phyloP scores from a whole-genome alignment of 23 tunicate species.

The Diplosoma virens region DNA sequence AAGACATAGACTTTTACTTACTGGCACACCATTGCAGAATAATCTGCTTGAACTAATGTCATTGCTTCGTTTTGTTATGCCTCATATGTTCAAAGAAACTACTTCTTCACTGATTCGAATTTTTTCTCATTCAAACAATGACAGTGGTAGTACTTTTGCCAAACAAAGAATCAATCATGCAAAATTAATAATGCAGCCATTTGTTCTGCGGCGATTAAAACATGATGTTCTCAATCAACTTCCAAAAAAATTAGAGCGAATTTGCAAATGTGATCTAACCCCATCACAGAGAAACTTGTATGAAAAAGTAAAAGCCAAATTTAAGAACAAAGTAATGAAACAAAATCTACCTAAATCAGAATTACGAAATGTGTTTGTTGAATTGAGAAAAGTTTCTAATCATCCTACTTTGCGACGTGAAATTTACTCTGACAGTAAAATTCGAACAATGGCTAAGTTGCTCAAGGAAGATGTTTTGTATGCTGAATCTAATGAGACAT shows the following conservation, averaged over 20 bases:
- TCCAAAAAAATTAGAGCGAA: conserved; percentile 57
- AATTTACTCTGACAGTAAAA: conserved; percentile 36
- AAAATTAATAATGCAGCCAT: conserved; percentile 91
- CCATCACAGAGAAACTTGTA: conserved; percentile 46
- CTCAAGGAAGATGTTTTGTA: conserved; percentile 63
- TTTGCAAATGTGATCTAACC: conserved; percentile 52
- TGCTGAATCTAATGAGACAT: conserved; percentile 54
- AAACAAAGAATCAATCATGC: conserved; percentile 70
- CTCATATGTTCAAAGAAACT: conserved; percentile 90
- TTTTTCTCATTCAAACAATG: conserved; percentile 38
- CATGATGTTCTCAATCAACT: conserved; percentile 84
- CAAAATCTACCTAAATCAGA: conserved; percentile 66
- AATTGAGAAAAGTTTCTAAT: conserved; percentile 92
- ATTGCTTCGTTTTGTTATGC: conserved; percentile 90
- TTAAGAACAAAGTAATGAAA: conserved; percentile 42
- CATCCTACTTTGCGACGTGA: conserved; percentile 84
- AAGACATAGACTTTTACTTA: conserved; percentile 55
- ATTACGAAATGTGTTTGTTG: conserved; percentile 76
- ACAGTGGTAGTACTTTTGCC: conserved; percentile 20
- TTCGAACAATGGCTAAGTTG: conserved; percentile 71
- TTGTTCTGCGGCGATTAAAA: conserved; percentile 87
- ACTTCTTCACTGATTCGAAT: conserved; percentile 68
- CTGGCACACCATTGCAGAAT: conserved; percentile 98
- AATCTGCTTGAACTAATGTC: conserved; percentile 94
- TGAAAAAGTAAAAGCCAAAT: conserved; percentile 56